Evolutionary conservation across 2,113 vertebrate genomes (phyloP).

Genomic region (Polypterus bichir): DNA sequence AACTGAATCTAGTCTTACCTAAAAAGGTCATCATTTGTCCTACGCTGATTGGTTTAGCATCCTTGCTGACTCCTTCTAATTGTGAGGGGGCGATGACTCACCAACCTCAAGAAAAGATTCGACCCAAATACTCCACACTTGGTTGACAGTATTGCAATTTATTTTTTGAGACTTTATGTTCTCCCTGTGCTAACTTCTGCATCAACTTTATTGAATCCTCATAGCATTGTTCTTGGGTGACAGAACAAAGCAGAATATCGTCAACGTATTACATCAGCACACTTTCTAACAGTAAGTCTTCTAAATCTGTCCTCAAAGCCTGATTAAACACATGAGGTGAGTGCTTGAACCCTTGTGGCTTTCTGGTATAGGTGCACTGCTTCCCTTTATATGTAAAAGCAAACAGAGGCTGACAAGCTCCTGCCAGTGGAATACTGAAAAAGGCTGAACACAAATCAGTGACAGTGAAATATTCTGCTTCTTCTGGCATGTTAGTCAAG

Average conservation of each 20-base stretch:
- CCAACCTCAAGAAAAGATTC: background rate
- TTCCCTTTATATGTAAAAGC: background rate
- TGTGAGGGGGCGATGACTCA: background rate
- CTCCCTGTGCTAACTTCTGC: background rate
- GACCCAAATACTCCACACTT: slow-evolving; percentile 3
- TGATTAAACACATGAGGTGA: slow-evolving; percentile 1
- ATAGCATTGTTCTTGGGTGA: too few species aligned
- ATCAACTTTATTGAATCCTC: too few species aligned
- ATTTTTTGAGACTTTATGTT: background rate
- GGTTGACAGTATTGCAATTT: slow-evolving; percentile 1
- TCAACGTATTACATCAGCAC: background rate
- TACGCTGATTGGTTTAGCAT: too few species aligned
- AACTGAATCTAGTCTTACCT: too few species aligned
- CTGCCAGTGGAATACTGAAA: slow-evolving; percentile 3
- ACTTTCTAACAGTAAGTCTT: background rate
- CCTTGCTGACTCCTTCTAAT: background rate
- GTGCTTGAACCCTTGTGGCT: background rate
- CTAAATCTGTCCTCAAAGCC: background rate
- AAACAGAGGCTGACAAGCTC: background rate
- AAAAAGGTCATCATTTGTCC: too few species aligned
- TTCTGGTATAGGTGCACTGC: background rate
- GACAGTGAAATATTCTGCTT: slow-evolving; percentile 8
- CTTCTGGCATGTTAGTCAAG: background rate
- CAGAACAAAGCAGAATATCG: too few species aligned
- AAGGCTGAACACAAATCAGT: slow-evolving; percentile 3